These are phyloP conservation scores for Solen grandis DNA, from an alignment of 1,140 invertebrate species.

Conservation along the genomic window DNA sequence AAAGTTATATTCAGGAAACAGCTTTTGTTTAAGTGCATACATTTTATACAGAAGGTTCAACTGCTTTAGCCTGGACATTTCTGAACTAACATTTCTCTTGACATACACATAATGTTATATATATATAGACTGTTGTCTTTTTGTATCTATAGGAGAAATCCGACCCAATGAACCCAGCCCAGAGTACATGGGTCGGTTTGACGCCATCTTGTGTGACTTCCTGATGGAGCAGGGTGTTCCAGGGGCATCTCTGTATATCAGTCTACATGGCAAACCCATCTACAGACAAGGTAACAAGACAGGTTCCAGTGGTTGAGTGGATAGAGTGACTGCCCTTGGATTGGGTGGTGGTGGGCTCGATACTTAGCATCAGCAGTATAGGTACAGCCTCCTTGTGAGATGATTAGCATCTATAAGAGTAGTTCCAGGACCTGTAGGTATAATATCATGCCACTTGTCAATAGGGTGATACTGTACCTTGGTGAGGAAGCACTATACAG, in stretches of 20 bases:
- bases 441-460: no score
- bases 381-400: no score
- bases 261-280: constrained; percentile 59
- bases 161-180: constrained; percentile 40
- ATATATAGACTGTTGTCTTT: background rate
- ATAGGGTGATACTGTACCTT: no score
- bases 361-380: no score
- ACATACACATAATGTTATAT: background rate
- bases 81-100: background rate
- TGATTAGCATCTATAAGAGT: no score
- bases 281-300: constrained; percentile 68
- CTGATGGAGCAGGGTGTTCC: constrained; percentile 66
- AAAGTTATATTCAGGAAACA: no score
- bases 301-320: no score
- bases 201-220: constrained; percentile 63
- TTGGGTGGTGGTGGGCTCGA: no score
- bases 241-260: constrained; percentile 63
- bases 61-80: background rate
- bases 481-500: no score
- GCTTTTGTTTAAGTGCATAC: no score
- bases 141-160: constrained; percentile 1
- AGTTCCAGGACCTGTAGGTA: no score
- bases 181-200: constrained; percentile 47
- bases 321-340: no score
- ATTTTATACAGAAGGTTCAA: background rate